Conservation (phyloP, 2,888 invertebrate genomes). For the Drosophila mettleri region DNA sequence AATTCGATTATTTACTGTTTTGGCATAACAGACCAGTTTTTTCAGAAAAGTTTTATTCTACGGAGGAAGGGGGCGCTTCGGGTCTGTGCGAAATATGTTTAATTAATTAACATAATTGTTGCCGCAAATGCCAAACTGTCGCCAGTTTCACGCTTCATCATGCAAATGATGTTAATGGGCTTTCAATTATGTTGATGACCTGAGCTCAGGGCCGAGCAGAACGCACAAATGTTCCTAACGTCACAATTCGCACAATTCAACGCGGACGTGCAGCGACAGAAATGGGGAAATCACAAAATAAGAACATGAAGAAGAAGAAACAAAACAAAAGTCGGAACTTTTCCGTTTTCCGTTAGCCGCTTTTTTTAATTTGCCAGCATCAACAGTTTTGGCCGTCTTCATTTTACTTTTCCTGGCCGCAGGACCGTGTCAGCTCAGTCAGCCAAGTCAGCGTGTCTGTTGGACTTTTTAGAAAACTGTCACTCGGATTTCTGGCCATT, state of each 20-base stretch:
- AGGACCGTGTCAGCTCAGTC: slow-evolving; percentile 45
- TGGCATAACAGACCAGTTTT: neutral
- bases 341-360: slow-evolving; percentile 27
- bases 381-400: slow-evolving; percentile 49
- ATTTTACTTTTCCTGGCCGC: slow-evolving; percentile 35
- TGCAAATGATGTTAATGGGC: slow-evolving; percentile 68
- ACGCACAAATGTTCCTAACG: slow-evolving; percentile 25
- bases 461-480: slow-evolving; percentile 70
- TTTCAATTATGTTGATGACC: slow-evolving; percentile 64
- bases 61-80: neutral
- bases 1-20: slow-evolving; percentile 11
- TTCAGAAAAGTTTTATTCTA: neutral
- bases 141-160: slow-evolving; percentile 62
- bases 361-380: slow-evolving; percentile 55
- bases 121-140: slow-evolving; percentile 44
- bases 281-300: slow-evolving; percentile 1
- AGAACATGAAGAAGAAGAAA: slow-evolving; percentile 8
- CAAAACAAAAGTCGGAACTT: slow-evolving; percentile 22
- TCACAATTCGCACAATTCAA: slow-evolving; percentile 16
- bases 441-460: slow-evolving; percentile 32
- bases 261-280: neutral
- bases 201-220: neutral
- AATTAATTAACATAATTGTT: slow-evolving; percentile 74
- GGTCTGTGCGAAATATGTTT: slow-evolving; percentile 47
- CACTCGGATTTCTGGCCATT: slow-evolving; percentile 72